These are phyloP conservation scores for Pagetopsis macropterus DNA, from an alignment of 2,797 vertebrate species.

Conservation along the genomic window DNA sequence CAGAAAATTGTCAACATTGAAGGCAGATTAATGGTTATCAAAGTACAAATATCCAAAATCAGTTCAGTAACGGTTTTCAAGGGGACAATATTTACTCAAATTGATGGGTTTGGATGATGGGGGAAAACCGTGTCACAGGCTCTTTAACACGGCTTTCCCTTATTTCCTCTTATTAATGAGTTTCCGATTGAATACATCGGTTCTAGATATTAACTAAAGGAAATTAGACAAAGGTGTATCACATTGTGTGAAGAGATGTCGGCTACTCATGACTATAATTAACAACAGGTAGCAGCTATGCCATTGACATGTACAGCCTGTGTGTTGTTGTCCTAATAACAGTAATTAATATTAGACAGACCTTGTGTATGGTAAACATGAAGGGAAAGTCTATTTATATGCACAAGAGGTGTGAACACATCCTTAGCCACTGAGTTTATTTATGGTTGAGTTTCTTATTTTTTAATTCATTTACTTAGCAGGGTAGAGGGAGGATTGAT, in stretches of 20 bases:
- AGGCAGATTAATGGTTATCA: too few relatives aligned
- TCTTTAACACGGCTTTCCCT: not conserved
- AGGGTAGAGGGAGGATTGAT: not conserved
- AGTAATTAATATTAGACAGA: conserved; percentile 24
- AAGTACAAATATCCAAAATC: too few relatives aligned
- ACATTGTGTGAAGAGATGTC: not conserved
- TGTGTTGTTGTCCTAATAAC: conserved; percentile 9
- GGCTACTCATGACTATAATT: not conserved
- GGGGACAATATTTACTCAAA: too few relatives aligned
- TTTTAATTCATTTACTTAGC: not conserved
- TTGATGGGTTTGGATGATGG: too few relatives aligned
- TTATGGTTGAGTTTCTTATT: not conserved
- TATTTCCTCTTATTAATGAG: not conserved
- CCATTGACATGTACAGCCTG: conserved; percentile 2
- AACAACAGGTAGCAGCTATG: not conserved
- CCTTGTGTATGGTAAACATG: conserved; percentile 6
- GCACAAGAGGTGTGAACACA: not conserved
- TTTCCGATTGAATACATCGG: not conserved
- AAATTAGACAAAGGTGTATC: not conserved
- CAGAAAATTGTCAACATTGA: too few relatives aligned
- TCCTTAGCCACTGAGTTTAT: conserved; percentile 7
- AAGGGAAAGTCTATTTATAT: conserved; percentile 2
- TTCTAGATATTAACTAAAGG: not conserved
- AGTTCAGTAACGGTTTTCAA: too few relatives aligned
- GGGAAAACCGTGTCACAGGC: too few relatives aligned